These are phyloP conservation scores for Sinocyclocheilus maitianheensis DNA, from an alignment of 2,113 vertebrate species.

Conservation along the genomic window DNA sequence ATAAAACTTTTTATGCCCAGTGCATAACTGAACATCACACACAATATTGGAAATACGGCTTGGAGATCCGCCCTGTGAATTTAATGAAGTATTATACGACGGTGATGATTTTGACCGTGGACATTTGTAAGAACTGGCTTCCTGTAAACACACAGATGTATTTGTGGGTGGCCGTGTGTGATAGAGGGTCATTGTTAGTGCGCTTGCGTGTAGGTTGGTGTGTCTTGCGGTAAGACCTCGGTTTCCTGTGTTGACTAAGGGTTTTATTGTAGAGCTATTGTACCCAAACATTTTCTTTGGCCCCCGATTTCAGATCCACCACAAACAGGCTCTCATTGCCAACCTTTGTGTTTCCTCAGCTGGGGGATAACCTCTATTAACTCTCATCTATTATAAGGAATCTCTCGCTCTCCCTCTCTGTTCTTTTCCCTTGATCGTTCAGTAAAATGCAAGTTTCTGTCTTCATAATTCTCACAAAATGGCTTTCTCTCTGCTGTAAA, in stretches of 20 bases:
- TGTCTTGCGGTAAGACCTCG: slow-evolving; percentile 60
- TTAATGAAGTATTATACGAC: slow-evolving; percentile 13
- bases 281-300: slow-evolving; percentile 74
- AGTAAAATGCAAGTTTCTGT: slow-evolving; percentile 18
- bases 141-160: slow-evolving; percentile 34
- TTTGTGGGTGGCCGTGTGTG: slow-evolving; percentile 52
- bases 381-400: slow-evolving; percentile 48
- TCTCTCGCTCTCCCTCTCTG: slow-evolving; percentile 18
- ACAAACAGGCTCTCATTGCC: slow-evolving; percentile 56
- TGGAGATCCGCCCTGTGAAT: neutral
- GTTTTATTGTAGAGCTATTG: slow-evolving; percentile 64
- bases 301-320: slow-evolving; percentile 63
- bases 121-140: slow-evolving; percentile 51
- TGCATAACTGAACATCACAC: neutral
- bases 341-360: slow-evolving; percentile 71
- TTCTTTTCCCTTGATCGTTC: slow-evolving; percentile 31
- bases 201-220: neutral
- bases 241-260: slow-evolving; percentile 66
- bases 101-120: slow-evolving; percentile 7
- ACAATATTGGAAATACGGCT: neutral
- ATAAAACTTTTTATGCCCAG: neutral
- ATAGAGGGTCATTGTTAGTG: slow-evolving; percentile 26
- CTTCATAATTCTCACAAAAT: slow-evolving; percentile 8
- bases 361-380: slow-evolving; percentile 71
- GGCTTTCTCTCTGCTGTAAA: slow-evolving; percentile 21